Evolutionary conservation across 2,797 vertebrate species (phyloP), one percentile per base, ranked within the genome.

Genomic region (Huso huso): DNA sequence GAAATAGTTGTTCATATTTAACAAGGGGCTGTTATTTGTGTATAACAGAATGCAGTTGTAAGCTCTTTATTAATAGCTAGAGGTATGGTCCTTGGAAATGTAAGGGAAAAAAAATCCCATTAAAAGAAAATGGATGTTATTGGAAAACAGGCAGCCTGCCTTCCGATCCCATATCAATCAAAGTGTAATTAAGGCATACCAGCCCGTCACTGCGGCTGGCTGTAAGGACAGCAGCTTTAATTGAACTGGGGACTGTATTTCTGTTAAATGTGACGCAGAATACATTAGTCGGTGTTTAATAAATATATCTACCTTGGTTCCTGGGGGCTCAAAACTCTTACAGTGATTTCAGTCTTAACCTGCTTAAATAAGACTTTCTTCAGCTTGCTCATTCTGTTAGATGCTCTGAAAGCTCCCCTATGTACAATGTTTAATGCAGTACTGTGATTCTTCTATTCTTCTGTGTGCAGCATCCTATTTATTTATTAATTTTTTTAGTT

Each of bases 141-240:
- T 11, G 52, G 18, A 52, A 64, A 65, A 65, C 15, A 13, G 52
- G 64, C 51, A 49, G 51, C 48, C 48, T 48, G 7, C 52, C 64
- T 37, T 65, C 64, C 53, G 52, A n/a, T 58, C 15, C 55, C 55
- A n/a, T 37, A 65, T 65, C 64, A 18, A 65, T 65, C 64, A 65
- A 55, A 65, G 51, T 65, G 18, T 52, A 65, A 65, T 65, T 65
- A 65, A 65, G 51, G 6, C 48, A 37, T 37, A 37, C 37, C 5
- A 37, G 37, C 37, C 37, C 0, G 37, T 37, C 5, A 51, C 63
- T 51, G 63, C 50, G 51, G 53, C 11, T 37, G 55, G 64, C 52
- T 48, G 64, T 37, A 48, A 7, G 23, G 64, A 65, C 52, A 57
- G 57, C 52, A 65, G 64, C 18, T 65, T 57, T 55, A 65, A 65